A percentile compares a stretch with the other conserved stretches of the same genome.
These are phyloP conservation scores for Diacarnus erythraeanus DNA, from an alignment of 37 sponge, comb jelly and placozoan species.

Conservation along the genomic window DNA sequence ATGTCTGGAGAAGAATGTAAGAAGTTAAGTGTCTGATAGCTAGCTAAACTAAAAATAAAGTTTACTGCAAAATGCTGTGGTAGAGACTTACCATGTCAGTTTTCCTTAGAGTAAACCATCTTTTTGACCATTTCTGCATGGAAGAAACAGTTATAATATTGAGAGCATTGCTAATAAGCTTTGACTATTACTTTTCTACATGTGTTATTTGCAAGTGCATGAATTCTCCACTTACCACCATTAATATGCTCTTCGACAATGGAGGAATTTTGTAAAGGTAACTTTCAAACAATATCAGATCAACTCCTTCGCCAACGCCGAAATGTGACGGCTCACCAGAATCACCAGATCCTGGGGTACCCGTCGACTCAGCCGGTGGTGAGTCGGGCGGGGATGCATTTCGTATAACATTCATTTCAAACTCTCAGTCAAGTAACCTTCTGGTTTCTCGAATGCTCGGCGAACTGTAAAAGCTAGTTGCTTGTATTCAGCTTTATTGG, in stretches of 20 bases:
- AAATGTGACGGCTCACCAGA: not conserved
- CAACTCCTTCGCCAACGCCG: not conserved
- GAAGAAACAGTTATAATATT: not conserved
- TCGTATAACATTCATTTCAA: not conserved
- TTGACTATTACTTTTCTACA: not conserved
- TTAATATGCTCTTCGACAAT: slow-evolving; percentile 35
- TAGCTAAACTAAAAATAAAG: no score
- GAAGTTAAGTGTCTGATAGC: no score
- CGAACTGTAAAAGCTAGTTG: not conserved
- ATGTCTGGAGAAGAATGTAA: no score
- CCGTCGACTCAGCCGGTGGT: not conserved
- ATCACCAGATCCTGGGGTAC: not conserved
- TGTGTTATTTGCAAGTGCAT: not conserved
- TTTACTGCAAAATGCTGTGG: no score
- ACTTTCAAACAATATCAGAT: slow-evolving; percentile 67
- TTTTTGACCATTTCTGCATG: slow-evolving; percentile 75
- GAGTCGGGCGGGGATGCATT: not conserved
- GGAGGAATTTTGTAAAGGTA: slow-evolving; percentile 76
- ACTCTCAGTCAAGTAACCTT: not conserved
- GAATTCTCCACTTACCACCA: slow-evolving; percentile 8
- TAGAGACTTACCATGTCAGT: slow-evolving; percentile 47
- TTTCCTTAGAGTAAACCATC: slow-evolving; percentile 74
- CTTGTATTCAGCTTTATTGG: not conserved
- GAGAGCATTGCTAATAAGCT: not conserved
- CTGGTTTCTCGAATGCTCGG: no score